Evolutionary conservation across 2,113 vertebrate genomes (phyloP).

Genomic region (Anhinga rufa): DNA sequence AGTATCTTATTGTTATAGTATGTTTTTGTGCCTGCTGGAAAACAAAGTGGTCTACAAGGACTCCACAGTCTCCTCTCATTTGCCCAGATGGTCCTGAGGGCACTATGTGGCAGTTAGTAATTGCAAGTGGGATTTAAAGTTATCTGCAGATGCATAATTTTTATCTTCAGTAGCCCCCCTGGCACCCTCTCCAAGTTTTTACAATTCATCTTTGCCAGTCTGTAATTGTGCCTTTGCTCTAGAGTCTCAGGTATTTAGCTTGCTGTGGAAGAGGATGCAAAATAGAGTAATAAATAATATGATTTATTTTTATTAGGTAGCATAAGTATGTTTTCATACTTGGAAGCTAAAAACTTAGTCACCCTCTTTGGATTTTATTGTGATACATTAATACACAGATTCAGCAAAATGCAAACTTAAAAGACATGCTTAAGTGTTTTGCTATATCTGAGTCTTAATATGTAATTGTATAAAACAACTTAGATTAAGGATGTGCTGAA

Average conservation of each 20-base stretch:
- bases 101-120: neutral
- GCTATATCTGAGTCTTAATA: neutral
- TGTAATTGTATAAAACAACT: neutral
- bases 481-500: neutral
- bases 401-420: neutral
- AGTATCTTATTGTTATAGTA: neutral
- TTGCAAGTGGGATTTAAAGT: conserved; percentile 33
- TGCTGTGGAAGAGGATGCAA: neutral
- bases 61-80: neutral
- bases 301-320: conserved; percentile 8
- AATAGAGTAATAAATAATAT: neutral
- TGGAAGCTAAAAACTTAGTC: neutral
- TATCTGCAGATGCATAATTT: conserved; percentile 24
- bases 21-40: neutral
- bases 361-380: neutral
- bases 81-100: neutral
- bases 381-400: neutral
- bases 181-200: neutral
- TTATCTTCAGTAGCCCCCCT: neutral
- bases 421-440: neutral
- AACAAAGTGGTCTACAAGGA: neutral
- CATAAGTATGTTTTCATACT: neutral
- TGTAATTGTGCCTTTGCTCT: conserved; percentile 22
- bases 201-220: conserved; percentile 24
- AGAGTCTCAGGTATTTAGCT: conserved; percentile 6